Evolutionary conservation across 2,113 vertebrate species (phyloP), one percentile per base, ranked within the genome.

Genomic region (Morone saxatilis): DNA sequence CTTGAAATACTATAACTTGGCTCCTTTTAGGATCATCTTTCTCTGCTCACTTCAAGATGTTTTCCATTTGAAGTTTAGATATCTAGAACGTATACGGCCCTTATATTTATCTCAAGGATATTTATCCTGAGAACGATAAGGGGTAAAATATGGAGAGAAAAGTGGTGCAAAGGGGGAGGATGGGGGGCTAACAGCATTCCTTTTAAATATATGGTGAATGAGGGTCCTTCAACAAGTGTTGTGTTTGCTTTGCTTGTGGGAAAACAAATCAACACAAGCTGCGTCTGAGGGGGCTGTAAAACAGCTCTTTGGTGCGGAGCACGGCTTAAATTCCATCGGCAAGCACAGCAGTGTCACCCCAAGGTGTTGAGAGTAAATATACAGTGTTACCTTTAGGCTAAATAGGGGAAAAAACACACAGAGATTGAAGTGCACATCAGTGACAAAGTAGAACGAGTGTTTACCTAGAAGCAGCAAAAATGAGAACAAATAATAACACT

Each of bases 351-450:
- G 76, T 84, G 70, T 88, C 89, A 91, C 82, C 89, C 70, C 72
- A 86, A 91, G 90, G 88, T 94, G 89, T 85, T 86, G 86, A 91
- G 80, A 90, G 87, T 88, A 92, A 94, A 94, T 84, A 93, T 86
- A 85, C 45, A 62, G 69, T 83, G 65, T 86, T 89, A 89, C 51
- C 91, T 92, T 81, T 80, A 85, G 88, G 88, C 83, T 90, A 93
- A 90, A 86, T 84, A 65, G 43, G 71, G 74, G 80, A 47, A 53
- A 84, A 80, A 62, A 86, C 57, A 86, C 78, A 85, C 57, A 81
- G 38, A 84, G 73, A 88, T 17, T 84, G 76, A 90, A 85, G 76
- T 80, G 80, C 85, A 85, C 67, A 81, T 84, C 51, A 78, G 31
- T 16, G 71, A 86, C 76, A 86, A 83, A 85, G 17, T 59, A 45